These are phyloP conservation scores for Megathymus violae DNA, from an alignment of 1,140 invertebrate species.

Conservation along the genomic window DNA sequence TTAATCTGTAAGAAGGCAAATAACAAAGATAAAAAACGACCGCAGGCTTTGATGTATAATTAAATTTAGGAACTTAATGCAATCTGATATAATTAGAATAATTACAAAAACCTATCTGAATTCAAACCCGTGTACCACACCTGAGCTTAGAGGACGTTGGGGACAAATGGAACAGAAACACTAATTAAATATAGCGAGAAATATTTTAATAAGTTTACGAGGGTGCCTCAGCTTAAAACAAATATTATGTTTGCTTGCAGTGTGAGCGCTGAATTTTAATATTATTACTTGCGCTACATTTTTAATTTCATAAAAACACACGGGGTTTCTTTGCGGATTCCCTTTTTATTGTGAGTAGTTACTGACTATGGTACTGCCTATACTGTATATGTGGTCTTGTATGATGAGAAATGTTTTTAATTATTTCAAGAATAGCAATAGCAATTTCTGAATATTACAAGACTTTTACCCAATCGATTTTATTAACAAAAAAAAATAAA, in stretches of 20 bases:
- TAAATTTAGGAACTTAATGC: too few relatives aligned
- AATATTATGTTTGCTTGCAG: conserved; percentile 75
- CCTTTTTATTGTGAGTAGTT: conserved; percentile 12
- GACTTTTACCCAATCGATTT: too few relatives aligned
- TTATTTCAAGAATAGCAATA: too few relatives aligned
- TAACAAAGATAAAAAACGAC: neutral
- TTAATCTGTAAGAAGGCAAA: too few relatives aligned
- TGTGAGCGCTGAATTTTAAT: conserved; percentile 78
- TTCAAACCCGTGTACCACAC: conserved; percentile 46
- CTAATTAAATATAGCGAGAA: conserved; percentile 79
- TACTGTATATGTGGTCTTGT: neutral
- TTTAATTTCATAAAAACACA: conserved; percentile 80
- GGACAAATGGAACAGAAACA: conserved; percentile 69
- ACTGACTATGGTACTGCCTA: neutral
- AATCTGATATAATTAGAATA: conserved; percentile 25
- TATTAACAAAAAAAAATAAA: too few relatives aligned
- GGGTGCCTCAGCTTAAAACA: conserved; percentile 69
- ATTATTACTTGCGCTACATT: conserved; percentile 74
- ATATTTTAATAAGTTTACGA: conserved; percentile 82
- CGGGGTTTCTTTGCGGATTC: conserved; percentile 50
- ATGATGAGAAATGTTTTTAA: neutral
- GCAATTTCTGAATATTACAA: too few relatives aligned
- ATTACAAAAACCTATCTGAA: conserved; percentile 34
- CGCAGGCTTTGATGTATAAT: too few relatives aligned
- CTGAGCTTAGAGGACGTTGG: conserved; percentile 51